Conservation (phyloP, 2,797 vertebrate species). For the Phrynocephalus guinanensis region DNA sequence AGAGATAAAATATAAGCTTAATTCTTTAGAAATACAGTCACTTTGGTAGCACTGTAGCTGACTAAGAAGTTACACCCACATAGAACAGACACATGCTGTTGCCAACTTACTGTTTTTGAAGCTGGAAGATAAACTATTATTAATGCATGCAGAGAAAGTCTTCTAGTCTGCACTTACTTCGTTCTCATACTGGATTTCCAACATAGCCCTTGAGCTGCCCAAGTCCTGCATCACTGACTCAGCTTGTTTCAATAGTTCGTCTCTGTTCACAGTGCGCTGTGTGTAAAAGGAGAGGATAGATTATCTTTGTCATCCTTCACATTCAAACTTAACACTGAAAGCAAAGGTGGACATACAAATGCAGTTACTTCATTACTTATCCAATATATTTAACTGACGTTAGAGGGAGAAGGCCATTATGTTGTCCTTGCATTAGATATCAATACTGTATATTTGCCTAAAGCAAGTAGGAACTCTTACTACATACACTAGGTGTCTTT, state of each 20-base stretch:
- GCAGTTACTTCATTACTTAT: background rate
- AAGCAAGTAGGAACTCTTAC: background rate
- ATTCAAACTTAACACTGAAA: background rate
- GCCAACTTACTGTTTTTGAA: background rate
- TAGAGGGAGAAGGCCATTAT: background rate
- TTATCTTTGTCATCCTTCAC: background rate
- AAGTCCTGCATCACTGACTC: slow-evolving; percentile 99
- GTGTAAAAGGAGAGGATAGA: slow-evolving; percentile 37
- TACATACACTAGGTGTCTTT: background rate
- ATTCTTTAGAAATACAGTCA: background rate
- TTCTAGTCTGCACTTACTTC: slow-evolving; percentile 85
- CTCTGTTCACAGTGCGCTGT: slow-evolving; percentile 98
- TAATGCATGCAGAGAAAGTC: background rate
- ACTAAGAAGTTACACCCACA: background rate
- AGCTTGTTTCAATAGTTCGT: slow-evolving; percentile 97
- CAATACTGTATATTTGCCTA: background rate
- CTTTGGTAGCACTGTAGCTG: background rate
- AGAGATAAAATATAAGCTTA: background rate
- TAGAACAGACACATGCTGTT: background rate
- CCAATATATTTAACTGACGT: background rate
- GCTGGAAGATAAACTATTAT: background rate
- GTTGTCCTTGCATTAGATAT: background rate
- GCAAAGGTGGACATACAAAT: background rate
- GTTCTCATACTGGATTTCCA: slow-evolving; percentile 99
- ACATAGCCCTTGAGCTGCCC: slow-evolving; percentile 97